Base-by-base conservation (phyloP, 2,113 vertebrate genomes). In the Aldabrachelys gigantea region DNA sequence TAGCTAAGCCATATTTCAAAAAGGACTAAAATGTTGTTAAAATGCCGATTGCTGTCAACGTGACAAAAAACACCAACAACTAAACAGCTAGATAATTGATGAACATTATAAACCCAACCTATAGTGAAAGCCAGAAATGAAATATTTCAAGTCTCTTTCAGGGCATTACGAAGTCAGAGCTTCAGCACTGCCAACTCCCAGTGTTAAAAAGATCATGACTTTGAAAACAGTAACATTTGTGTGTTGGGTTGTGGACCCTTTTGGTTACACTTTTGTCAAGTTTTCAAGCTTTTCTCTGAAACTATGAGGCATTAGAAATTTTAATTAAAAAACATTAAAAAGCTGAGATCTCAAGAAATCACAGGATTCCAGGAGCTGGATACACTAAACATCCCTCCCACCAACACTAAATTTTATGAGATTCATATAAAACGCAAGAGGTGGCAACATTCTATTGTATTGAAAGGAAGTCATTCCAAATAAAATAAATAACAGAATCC, bases 91-190 rank as follows among this genome's bases (percentile, higher is more conserved):
- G 11, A 27, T 47, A 10, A 76, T 47, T 12, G 38, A 24, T 14
- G 22, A 24, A 76, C 14, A 24, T 27, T 47, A 76, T 47, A 95
- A 91, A 92, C 83, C 27, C 80, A 72, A 8, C 16, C 47, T 88
- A n/a, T 25, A 69, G 53, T 87, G 47, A n/a, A 88, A 54, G 52
- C 80, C 89, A 87, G 91, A 82, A 92, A 84, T 62, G 56, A 13
- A 47, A 47, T 65, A 7, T 1, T 3, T 92, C 11, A n/a, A 12
- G 65, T 84, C 50, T 90, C n/a, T 84, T 80, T 1, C 1, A 35
- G 91, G 86, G 75, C 11, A 82, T 79, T 11, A 80, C 19, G 27
- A 93, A 96, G 29, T 82, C 27, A 89, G 92, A 92, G 81, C 44
- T 94, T 80, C 52, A 90, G n/a, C 8, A 29, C 2, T 80, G 7